phyloP scores from a whole-genome alignment of 2,113 vertebrate species.

The Centropus bengalensis region DNA sequence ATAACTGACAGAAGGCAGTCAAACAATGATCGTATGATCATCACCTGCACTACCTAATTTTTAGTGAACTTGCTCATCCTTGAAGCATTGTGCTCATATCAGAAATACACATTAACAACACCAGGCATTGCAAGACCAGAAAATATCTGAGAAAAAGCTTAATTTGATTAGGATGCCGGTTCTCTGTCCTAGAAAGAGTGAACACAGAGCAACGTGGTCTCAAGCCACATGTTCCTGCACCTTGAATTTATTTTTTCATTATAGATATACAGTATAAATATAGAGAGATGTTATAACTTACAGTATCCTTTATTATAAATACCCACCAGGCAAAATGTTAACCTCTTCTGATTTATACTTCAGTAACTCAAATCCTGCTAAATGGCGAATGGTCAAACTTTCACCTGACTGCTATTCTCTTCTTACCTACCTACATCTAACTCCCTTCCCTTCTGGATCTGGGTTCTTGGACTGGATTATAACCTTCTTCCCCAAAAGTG shows the following conservation, averaged over 20 bases:
- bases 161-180: too few relatives aligned
- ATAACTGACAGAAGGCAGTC: neutral
- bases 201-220: neutral
- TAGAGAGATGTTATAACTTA: too few relatives aligned
- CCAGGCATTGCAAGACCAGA: too few relatives aligned
- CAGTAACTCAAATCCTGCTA: neutral
- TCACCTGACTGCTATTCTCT: neutral
- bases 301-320: too few relatives aligned
- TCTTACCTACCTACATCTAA: neutral
- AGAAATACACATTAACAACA: too few relatives aligned
- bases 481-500: neutral
- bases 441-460: neutral
- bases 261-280: too few relatives aligned
- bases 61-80: too few relatives aligned
- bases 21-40: neutral
- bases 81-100: too few relatives aligned
- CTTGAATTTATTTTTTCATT: too few relatives aligned
- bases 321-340: neutral
- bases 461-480: neutral
- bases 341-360: neutral
- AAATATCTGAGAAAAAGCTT: too few relatives aligned
- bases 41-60: neutral
- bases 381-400: neutral
- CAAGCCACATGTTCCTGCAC: neutral
- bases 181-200: too few relatives aligned